Conservation (phyloP, 2,113 vertebrate genomes). For the Illadopsis cleaveri region DNA sequence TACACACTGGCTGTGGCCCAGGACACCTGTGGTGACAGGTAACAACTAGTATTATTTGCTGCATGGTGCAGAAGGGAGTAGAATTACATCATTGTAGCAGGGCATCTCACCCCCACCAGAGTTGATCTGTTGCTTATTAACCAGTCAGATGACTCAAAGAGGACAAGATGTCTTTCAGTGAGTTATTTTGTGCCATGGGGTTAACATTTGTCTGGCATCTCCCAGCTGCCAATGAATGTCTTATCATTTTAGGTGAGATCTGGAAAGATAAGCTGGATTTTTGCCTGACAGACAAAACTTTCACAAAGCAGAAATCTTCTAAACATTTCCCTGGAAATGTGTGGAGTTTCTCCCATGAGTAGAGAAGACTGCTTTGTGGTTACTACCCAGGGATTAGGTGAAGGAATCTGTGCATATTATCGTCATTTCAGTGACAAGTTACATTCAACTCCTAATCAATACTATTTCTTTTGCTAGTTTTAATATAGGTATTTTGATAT, state of each 20-base stretch:
- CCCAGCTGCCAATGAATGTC: background rate
- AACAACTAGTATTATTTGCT: background rate
- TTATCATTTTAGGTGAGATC: background rate
- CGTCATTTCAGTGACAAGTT: accelerated
- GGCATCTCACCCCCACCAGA: background rate
- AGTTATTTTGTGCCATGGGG: background rate
- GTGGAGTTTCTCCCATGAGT: background rate
- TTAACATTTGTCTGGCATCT: background rate
- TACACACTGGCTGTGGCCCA: background rate
- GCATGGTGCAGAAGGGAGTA: background rate
- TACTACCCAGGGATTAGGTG: background rate
- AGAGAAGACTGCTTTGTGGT: accelerated
- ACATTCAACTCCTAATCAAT: background rate
- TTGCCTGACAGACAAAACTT: background rate
- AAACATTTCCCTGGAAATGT: background rate
- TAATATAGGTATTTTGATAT: background rate
- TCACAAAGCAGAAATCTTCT: background rate
- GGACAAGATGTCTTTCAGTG: background rate
- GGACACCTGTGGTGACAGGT: background rate
- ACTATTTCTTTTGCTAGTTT: background rate
- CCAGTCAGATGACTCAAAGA: background rate
- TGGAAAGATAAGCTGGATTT: background rate
- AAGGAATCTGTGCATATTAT: background rate
- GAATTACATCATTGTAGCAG: background rate
- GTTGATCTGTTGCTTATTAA: background rate